Percentiles rank a stretch among this genome's conserved stretches.
Evolutionary conservation across 2,888 invertebrate genomes (phyloP).

Genomic region (Chesias legatella): DNA sequence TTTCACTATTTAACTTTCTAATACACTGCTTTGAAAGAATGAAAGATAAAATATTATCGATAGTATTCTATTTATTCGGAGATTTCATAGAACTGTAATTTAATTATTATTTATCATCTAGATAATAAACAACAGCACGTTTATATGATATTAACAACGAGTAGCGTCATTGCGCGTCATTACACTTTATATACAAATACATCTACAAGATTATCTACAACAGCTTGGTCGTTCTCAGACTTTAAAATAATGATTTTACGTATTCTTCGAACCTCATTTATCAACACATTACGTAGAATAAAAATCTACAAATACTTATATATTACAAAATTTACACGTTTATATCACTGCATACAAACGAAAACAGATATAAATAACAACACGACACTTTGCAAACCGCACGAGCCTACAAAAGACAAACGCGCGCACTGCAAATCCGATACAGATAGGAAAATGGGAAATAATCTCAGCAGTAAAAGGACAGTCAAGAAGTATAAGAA

Average conservation of each 20-base stretch:
- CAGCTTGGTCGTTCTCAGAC: slow-evolving; percentile 78
- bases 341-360: slow-evolving; percentile 23
- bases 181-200: slow-evolving; percentile 61
- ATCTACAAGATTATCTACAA: slow-evolving; percentile 62
- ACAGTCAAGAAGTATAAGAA: slow-evolving; percentile 21
- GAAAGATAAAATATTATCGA: slow-evolving; percentile 43
- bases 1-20: neutral
- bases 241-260: slow-evolving; percentile 52
- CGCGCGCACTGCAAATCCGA: slow-evolving; percentile 30
- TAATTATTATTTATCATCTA: slow-evolving; percentile 58
- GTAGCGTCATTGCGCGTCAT: slow-evolving; percentile 59
- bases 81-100: slow-evolving; percentile 55
- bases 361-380: slow-evolving; percentile 24
- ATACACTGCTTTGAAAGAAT: slow-evolving; percentile 20
- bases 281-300: slow-evolving; percentile 37
- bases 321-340: slow-evolving; percentile 44
- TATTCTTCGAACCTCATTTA: slow-evolving; percentile 50
- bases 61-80: slow-evolving; percentile 69
- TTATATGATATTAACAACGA: slow-evolving; percentile 60
- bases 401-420: slow-evolving; percentile 39
- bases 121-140: slow-evolving; percentile 69
- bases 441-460: slow-evolving; percentile 15
- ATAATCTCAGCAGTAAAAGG: slow-evolving; percentile 14
- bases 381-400: slow-evolving; percentile 15
- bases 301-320: slow-evolving; percentile 28